Percentiles rank a stretch among this genome's conserved stretches.
phyloP scores from a whole-genome alignment of 2,888 invertebrate genomes.

The Copidosoma aretas region DNA sequence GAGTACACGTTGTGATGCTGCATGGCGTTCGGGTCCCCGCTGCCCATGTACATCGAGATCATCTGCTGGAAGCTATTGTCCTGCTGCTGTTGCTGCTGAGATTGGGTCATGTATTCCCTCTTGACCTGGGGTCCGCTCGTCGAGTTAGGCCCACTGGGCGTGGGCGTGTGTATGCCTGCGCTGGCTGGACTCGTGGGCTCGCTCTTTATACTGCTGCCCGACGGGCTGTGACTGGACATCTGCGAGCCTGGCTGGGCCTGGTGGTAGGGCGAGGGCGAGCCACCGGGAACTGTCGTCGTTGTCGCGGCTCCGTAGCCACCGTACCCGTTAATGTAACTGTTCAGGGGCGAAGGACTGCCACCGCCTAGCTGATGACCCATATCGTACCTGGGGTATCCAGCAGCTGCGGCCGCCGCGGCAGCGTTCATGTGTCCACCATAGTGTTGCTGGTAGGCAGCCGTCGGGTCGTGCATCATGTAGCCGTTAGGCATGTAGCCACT shows the following conservation, averaged over 20 bases:
- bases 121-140: slow-evolving; percentile 64
- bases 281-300: slow-evolving; percentile 70
- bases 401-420: slow-evolving; percentile 63
- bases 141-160: slow-evolving; percentile 61
- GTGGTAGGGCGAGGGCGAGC: slow-evolving; percentile 76
- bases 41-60: slow-evolving; percentile 80
- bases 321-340: slow-evolving; percentile 80
- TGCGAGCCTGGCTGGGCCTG: slow-evolving; percentile 72
- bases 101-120: slow-evolving; percentile 70
- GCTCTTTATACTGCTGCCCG: slow-evolving; percentile 87
- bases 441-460: slow-evolving; percentile 81
- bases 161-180: slow-evolving; percentile 67
- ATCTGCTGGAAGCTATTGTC: slow-evolving; percentile 73
- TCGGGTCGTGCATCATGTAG: slow-evolving; percentile 88
- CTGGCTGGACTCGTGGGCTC: slow-evolving; percentile 85
- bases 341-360: slow-evolving; percentile 76
- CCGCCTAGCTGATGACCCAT: slow-evolving; percentile 83
- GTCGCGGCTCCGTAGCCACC: slow-evolving; percentile 64
- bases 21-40: slow-evolving; percentile 71
- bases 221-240: slow-evolving; percentile 79
- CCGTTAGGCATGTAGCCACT: slow-evolving; percentile 98
- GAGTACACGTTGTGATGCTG: slow-evolving; percentile 67
- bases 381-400: slow-evolving; percentile 85
- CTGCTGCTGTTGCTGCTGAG: slow-evolving; percentile 63
- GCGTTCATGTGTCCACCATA: slow-evolving; percentile 67